phyloP scores from a whole-genome alignment of 2,113 vertebrate species.

The Mugil cephalus region DNA sequence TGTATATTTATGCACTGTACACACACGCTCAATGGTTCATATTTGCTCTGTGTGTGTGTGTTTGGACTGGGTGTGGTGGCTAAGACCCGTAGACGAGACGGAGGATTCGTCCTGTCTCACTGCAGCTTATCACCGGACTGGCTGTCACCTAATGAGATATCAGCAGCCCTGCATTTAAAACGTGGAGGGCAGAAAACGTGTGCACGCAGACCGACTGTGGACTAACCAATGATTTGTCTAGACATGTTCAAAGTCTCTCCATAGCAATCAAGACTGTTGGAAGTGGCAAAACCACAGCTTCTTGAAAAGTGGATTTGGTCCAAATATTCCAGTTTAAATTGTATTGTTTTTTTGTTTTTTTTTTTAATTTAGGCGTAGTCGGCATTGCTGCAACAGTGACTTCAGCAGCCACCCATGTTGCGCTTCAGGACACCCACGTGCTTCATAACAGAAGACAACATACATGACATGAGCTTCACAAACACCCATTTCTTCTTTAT shows the following conservation, averaged over 20 bases:
- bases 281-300: no score
- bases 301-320: no score
- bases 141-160: constrained; percentile 71
- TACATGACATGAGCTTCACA: no score
- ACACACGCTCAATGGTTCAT: constrained; percentile 33
- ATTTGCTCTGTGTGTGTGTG: constrained; percentile 15
- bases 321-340: no score
- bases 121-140: constrained; percentile 73
- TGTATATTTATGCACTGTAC: constrained; percentile 20
- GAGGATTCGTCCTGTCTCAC: constrained; percentile 73
- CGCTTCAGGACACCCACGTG: no score
- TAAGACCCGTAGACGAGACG: constrained; percentile 67
- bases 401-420: no score
- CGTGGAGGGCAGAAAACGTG: constrained; percentile 16
- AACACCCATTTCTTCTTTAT: no score
- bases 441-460: no score
- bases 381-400: no score
- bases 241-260: constrained; percentile 34
- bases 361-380: no score
- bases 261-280: constrained; percentile 14
- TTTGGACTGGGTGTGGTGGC: constrained; percentile 51
- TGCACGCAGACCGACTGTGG: neutral
- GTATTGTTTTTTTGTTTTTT: no score
- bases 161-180: constrained; percentile 58
- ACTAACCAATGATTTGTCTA: constrained; percentile 50